These are phyloP conservation scores for Bufo gargarizans DNA, from an alignment of 2,113 vertebrate genomes.

Conservation along the genomic window DNA sequence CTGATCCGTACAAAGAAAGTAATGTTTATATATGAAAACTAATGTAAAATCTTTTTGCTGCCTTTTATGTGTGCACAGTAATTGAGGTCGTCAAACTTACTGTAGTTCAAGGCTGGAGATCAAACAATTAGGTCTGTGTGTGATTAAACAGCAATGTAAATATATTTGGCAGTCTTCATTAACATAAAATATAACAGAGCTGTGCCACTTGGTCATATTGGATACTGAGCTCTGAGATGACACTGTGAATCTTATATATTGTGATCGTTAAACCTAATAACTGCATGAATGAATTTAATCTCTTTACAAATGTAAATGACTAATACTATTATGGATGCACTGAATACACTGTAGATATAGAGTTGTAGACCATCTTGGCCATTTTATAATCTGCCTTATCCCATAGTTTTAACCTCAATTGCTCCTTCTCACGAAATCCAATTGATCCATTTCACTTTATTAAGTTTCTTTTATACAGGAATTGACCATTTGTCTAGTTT, in stretches of 20 bases:
- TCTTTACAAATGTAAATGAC: constrained; percentile 3
- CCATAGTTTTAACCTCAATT: neutral
- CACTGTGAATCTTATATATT: neutral
- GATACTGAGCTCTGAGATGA: neutral
- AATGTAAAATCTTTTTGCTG: neutral
- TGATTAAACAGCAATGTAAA: constrained; percentile 4
- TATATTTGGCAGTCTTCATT: neutral
- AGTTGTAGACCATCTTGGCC: neutral
- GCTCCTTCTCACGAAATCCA: neutral
- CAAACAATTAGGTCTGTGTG: constrained; percentile 4
- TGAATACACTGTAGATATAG: neutral
- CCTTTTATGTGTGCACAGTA: neutral
- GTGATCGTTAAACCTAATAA: constrained; percentile 11
- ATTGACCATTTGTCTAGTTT: neutral
- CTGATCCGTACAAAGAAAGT: neutral
- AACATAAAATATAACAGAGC: constrained; percentile 3
- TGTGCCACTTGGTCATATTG: constrained; percentile 10
- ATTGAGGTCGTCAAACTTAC: neutral
- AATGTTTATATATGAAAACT: constrained; percentile 1
- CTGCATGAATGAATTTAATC: constrained; percentile 11
- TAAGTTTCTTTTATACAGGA: neutral
- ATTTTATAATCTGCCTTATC: neutral
- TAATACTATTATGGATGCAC: neutral
- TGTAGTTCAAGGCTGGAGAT: neutral
- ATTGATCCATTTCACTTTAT: neutral